Percentiles rank a stretch among this genome's conserved stretches.
Conservation (phyloP, 2,113 vertebrate genomes). For the Myanophis thanlyinensis region DNA sequence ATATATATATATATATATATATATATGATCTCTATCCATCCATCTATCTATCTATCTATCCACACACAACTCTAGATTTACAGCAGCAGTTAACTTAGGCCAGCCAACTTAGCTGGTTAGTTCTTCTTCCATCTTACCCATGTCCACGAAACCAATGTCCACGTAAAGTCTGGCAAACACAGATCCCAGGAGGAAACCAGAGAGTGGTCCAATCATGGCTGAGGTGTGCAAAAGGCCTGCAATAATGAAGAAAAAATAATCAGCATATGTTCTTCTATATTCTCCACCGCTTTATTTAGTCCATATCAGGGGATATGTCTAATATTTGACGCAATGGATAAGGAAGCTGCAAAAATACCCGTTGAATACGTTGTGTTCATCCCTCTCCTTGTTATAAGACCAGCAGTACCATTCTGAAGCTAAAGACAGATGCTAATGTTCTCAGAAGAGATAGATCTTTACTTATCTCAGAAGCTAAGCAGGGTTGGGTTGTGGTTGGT, state of each 20-base stretch:
- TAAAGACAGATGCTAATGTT: neutral
- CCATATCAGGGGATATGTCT: neutral
- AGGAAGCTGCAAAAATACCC: neutral
- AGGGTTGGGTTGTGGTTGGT: neutral
- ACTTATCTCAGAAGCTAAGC: neutral
- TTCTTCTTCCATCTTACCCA: constrained; percentile 59
- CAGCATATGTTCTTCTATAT: neutral
- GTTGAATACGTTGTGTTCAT: neutral
- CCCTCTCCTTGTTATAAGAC: neutral
- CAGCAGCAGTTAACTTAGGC: neutral
- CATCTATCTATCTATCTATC: too few relatives aligned
- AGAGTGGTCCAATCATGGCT: constrained; percentile 81
- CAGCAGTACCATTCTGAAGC: neutral
- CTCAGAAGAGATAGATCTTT: neutral
- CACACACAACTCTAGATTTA: neutral
- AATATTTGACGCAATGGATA: neutral
- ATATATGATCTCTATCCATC: too few relatives aligned
- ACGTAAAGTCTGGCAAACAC: constrained; percentile 85
- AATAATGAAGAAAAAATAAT: constrained; percentile 31
- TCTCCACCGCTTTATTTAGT: neutral
- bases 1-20: too few relatives aligned
- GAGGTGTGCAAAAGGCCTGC: constrained; percentile 83
- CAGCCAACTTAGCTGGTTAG: neutral
- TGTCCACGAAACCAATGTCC: constrained; percentile 86
- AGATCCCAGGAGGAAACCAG: constrained; percentile 82